Percentiles rank a stretch among this genome's conserved stretches.
These are phyloP conservation scores for Drosophila anceps DNA, from an alignment of 2,888 invertebrate genomes.

Conservation along the genomic window DNA sequence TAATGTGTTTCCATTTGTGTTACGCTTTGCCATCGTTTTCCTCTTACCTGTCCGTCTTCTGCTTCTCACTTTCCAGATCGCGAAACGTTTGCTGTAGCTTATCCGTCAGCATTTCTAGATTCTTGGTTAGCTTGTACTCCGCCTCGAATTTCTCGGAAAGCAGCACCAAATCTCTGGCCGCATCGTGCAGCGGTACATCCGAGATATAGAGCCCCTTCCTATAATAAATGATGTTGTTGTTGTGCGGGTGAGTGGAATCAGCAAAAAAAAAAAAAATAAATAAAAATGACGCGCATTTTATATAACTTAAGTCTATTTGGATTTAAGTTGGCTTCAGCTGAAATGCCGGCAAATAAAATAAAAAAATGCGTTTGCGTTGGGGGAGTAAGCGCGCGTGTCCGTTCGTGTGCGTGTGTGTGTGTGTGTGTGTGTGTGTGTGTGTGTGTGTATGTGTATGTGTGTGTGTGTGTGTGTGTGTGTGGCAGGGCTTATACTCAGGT, in stretches of 20 bases:
- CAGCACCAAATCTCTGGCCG: conserved; percentile 96
- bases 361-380: conserved; percentile 28
- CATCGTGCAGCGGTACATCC: conserved; percentile 97
- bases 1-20: conserved; percentile 59
- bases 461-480: not conserved
- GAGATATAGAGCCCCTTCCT: conserved; percentile 96
- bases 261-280: too few relatives aligned
- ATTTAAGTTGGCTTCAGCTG: conserved; percentile 49
- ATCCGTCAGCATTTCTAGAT: conserved; percentile 96
- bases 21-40: conserved; percentile 35
- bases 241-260: conserved; percentile 1
- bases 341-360: conserved; percentile 29
- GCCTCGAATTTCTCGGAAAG: conserved; percentile 99
- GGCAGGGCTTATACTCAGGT: conserved; percentile 38
- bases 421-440: not conserved
- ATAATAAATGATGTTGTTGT: not conserved
- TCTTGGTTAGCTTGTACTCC: conserved; percentile 97
- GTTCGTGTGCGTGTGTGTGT: not conserved
- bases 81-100: conserved; percentile 97
- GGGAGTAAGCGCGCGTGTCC: not conserved
- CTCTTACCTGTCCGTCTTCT: conserved; percentile 95
- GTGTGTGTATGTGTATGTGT: not conserved
- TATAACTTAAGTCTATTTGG: conserved; percentile 62
- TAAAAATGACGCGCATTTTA: conserved; percentile 64
- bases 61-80: conserved; percentile 96